Percentiles rank a stretch among this genome's conserved stretches.
Evolutionary conservation across 1,140 invertebrate species (phyloP).

Genomic region (Trichonephila clavipes): DNA sequence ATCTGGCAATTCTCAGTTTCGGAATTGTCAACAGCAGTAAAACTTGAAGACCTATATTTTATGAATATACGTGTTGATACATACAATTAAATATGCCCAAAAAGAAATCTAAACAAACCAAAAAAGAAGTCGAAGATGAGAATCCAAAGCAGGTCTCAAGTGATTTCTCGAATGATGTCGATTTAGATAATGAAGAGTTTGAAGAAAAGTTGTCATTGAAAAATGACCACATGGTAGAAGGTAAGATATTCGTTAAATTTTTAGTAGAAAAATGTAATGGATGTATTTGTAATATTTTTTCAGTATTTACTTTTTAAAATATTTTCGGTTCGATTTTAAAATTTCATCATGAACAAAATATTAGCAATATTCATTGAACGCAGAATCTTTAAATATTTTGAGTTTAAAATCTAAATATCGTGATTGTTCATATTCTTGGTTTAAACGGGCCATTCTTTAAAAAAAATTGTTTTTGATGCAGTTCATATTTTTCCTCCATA

Average conservation of each 20-base stretch:
- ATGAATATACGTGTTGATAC: neutral
- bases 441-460: no score
- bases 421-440: no score
- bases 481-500: no score
- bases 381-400: no score
- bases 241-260: neutral
- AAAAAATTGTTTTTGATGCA: no score
- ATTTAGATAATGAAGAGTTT: constrained; percentile 62
- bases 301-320: neutral
- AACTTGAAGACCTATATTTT: neutral
- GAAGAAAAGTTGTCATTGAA: constrained; percentile 67
- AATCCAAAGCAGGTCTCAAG: constrained; percentile 13
- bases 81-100: constrained; percentile 57
- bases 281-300: neutral
- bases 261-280: neutral
- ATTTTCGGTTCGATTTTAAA: neutral
- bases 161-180: neutral
- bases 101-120: constrained; percentile 58
- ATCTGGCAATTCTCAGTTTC: neutral
- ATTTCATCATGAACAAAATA: neutral
- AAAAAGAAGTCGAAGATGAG: constrained; percentile 76
- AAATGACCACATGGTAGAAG: constrained; percentile 59
- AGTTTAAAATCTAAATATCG: no score
- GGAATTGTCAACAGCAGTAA: neutral
- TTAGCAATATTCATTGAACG: no score